These are phyloP conservation scores for Cottus gobio DNA, from an alignment of 2,113 vertebrate species.

Conservation along the genomic window DNA sequence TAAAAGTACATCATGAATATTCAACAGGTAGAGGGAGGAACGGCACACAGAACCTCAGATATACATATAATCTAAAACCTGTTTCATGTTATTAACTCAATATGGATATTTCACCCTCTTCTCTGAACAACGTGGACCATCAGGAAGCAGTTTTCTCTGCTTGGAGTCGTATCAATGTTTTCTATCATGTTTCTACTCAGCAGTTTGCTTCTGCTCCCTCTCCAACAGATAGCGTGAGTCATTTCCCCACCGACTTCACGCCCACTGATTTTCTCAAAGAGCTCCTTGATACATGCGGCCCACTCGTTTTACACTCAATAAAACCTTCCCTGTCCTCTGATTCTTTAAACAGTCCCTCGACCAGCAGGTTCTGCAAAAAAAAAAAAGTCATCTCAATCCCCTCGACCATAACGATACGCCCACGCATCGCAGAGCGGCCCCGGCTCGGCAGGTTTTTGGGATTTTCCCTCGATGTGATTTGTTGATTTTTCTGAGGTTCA, in stretches of 20 bases:
- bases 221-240: constrained; percentile 59
- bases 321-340: constrained; percentile 65
- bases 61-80: neutral
- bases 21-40: too few relatives aligned
- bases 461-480: constrained; percentile 52
- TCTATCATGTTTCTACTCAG: constrained; percentile 38
- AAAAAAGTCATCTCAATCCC: constrained; percentile 23
- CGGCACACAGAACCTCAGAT: neutral
- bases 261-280: constrained; percentile 70
- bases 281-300: constrained; percentile 62
- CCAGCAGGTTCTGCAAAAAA: constrained; percentile 15
- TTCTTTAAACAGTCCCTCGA: constrained; percentile 41
- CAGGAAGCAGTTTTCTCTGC: constrained; percentile 22
- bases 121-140: neutral
- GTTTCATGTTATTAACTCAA: neutral
- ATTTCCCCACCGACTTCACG: constrained; percentile 59
- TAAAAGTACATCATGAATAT: too few relatives aligned
- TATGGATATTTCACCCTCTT: neutral
- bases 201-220: constrained; percentile 46
- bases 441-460: constrained; percentile 30
- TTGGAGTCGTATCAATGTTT: constrained; percentile 17
- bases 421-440: constrained; percentile 28
- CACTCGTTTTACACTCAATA: constrained; percentile 63
- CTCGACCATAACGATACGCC: constrained; percentile 47
- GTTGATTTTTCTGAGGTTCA: constrained; percentile 50